These are phyloP conservation scores for Ceratotherium simum DNA, from an alignment of 2,113 vertebrate species.

Conservation along the genomic window DNA sequence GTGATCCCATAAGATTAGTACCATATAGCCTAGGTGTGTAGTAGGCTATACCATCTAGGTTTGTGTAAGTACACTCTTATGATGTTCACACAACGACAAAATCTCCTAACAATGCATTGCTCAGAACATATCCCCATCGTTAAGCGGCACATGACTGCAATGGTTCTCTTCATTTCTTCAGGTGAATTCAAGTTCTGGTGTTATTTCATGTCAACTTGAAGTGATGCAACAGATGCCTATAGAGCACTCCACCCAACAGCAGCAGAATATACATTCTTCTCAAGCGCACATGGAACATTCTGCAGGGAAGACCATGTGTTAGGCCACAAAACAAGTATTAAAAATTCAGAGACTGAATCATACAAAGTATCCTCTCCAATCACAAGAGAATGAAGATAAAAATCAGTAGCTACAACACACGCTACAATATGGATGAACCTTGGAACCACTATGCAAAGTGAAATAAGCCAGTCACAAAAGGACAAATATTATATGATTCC, in stretches of 20 bases:
- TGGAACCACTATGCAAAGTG: slow-evolving; percentile 15
- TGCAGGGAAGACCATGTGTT: background rate
- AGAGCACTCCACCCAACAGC: background rate
- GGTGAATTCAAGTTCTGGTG: background rate
- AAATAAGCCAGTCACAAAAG: background rate
- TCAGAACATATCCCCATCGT: too few species aligned
- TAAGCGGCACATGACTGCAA: background rate
- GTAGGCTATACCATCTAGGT: too few species aligned
- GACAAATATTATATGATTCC: background rate
- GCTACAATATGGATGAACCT: background rate
- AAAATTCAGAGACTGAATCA: background rate
- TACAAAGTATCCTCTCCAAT: background rate
- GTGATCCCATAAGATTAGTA: too few species aligned
- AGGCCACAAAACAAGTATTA: background rate
- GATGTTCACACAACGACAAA: too few species aligned
- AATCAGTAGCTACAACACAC: background rate
- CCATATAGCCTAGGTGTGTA: too few species aligned
- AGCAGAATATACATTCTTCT: background rate
- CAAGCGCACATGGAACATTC: background rate
- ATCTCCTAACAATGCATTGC: too few species aligned
- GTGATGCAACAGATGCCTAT: background rate
- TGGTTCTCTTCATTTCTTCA: background rate
- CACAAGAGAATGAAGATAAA: background rate
- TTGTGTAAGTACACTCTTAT: too few species aligned
- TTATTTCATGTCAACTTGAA: background rate